Evolutionary conservation across 2,797 vertebrate genomes (phyloP), one percentile per base, ranked within the genome.

Genomic region (Pteropus rufus): DNA sequence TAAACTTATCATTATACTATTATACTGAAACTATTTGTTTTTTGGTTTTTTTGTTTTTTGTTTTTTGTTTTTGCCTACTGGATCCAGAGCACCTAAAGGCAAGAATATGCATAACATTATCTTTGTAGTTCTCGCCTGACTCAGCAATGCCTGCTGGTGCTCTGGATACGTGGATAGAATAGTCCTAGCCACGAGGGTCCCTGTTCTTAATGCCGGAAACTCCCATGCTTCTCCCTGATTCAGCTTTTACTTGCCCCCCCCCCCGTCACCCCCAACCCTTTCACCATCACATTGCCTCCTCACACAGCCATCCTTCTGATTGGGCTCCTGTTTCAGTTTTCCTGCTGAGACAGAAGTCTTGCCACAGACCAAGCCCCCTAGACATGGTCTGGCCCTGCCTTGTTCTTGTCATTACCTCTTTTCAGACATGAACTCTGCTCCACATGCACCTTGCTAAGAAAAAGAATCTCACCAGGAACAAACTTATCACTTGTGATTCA

Each of bases 21-120:
- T 65, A 46, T 24, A 83, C 69, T 46, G 8, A 82, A 81, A 39
- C 18, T 67, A 21, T 79, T 36, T 11, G 12, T 36, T 18, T 81
- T n/a, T 82, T 46, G 11, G 4, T 46, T 15, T 21, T 70, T 36
- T 77, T 52, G 49, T 39, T 31, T 44, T 44, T 44, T 44, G 44
- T 44, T 44, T 44, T 44, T 44, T 44, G 10, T 21, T 65, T 36
- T 77, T 52, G 49, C 41, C 49, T 31, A 34, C 7, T 11, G 46
- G 23, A 82, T 29, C 16, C n/a, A 81, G 52, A 67, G 15, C 5
- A 24, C 76, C 21, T 49, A 39, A 76, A 87, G 31, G n/a, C 23
- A 72, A 80, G 3, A 26, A 15, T 36, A 2, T 6, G 5, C 10
- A 5, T 24, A 1, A 7, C 12, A 1, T 11, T 26, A 12, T 49